Evolutionary conservation across 2,888 invertebrate genomes (phyloP), one percentile per base, ranked within the genome.

Genomic region (Spicauda simplicius): DNA sequence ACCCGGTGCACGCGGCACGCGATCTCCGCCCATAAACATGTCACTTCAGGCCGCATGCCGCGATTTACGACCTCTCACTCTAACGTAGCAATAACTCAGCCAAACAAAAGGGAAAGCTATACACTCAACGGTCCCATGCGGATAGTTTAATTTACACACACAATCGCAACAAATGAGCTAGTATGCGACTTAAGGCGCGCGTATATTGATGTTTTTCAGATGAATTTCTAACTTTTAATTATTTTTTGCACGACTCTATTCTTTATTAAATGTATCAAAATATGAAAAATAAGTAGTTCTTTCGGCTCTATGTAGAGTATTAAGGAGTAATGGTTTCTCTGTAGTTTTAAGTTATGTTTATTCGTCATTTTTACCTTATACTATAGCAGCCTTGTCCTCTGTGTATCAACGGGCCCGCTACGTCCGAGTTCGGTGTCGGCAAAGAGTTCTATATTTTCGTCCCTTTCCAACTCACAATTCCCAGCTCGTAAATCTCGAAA

Each of bases 401-500:
- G 71, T 71, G 72, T 67, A 61, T 67, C 80, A 86, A 85, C 85
- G 86, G 79, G 80, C 81, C 79, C 81, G 85, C 85, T 84, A 78
- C 82, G 84, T 83, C 86, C 82, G 81, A 83, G 83, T 87, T 88
- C 78, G 85, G 85, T 84, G 87, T 82, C 88, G 86, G 88, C 86
- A 80, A 83, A 86, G 91, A 90, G 90, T 88, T 85, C 86, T 87
- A 88, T 91, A 86, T 87, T 89, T 90, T 89, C 87, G 87, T 93
- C 93, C 86, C 92, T 80, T 81, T 93, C 93, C 86, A 88, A 90
- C 93, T 87, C 90, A 89, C 92, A 93, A 92, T 93, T 93, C 93
- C 93, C 93, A 93, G 93, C 86, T 93, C 93, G 93, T 93, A 93
- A 93, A 93, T 93, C 93, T 92, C 85, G 93, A 93, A 93, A 93